Evolutionary conservation across 53 echinoderm and acorn worm species (phyloP).

Genomic region (Crossaster papposus): DNA sequence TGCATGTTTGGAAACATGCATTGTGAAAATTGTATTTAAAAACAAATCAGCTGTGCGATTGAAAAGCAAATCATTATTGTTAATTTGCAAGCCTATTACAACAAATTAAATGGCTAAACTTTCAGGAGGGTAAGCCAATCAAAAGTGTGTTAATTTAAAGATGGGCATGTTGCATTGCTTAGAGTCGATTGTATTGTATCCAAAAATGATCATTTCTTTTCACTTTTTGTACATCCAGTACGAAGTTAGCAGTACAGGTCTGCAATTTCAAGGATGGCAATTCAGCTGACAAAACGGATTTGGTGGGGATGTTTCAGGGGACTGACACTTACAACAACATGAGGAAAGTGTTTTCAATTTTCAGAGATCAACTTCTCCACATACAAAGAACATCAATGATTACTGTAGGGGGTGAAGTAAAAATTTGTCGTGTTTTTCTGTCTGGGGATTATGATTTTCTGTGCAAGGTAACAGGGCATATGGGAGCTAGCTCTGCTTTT

Average conservation of each 20-base stretch:
- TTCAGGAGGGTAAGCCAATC: no score
- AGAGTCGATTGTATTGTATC: no score
- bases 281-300: background rate
- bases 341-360: background rate
- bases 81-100: no score
- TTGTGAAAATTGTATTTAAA: no score
- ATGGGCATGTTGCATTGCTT: no score
- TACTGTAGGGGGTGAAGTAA: background rate
- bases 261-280: background rate
- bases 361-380: background rate
- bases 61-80: no score
- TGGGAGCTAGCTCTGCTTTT: background rate
- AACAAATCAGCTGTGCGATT: no score
- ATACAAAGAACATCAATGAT: background rate
- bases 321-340: background rate
- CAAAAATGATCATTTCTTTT: no score
- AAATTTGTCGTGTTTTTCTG: background rate
- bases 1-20: no score
- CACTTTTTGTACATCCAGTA: background rate
- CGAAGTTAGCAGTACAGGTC: background rate
- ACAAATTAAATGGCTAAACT: no score
- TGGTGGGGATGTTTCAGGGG: background rate
- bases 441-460: conserved; percentile 9
- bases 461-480: background rate
- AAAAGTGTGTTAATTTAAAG: no score